Evolutionary conservation across 2,797 vertebrate species (phyloP), one percentile per base, ranked within the genome.

Genomic region (Melanotaenia parkinsoni): DNA sequence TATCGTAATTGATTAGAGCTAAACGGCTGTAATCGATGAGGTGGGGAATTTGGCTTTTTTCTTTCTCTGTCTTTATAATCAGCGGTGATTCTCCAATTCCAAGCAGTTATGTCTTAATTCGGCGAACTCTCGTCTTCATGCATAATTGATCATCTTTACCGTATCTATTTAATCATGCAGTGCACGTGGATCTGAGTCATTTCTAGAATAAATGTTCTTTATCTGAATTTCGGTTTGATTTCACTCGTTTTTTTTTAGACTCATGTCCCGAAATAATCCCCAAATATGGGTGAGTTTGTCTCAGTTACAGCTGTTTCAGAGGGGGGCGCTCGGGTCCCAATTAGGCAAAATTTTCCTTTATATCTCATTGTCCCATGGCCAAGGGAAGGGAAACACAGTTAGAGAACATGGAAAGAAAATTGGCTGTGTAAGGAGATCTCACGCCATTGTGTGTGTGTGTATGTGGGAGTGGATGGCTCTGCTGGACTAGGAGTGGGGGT

Each of bases 361-460:
- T 70, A 67, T 70, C 63, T 53, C 57, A 7, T 77, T 70, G 58
- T 58, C 67, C 53, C 57, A 60, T 82, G 81, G 62, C 30, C 57
- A 35, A 67, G 9, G 8, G 9, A 65, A 64, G 61, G 58, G 60
- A 76, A 75, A 58, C 74, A 63, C 71, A 77, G 59, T 30, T 60
- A 2, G 77, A 81, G 79, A 79, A 82, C 76, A 59, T 26, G 54
- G 67, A 64, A 67, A 77, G 78, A 86, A 88, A 91, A 86, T 35
- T 84, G 88, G 81, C 76, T 89, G 89, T 86, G 92, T 92, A 90
- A 92, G 85, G 84, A 89, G 91, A 93, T 93, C 91, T 90, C 85
- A 87, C 77, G 79, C 87, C 83, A 91, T 93, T 95, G 94, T 94
- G 82, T 43, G 68, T 63, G 70, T 61, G 74, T 74, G 35, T 50